These are phyloP conservation scores for Xiphorhynchus elegans DNA, from an alignment of 2,113 vertebrate species.

Conservation along the genomic window DNA sequence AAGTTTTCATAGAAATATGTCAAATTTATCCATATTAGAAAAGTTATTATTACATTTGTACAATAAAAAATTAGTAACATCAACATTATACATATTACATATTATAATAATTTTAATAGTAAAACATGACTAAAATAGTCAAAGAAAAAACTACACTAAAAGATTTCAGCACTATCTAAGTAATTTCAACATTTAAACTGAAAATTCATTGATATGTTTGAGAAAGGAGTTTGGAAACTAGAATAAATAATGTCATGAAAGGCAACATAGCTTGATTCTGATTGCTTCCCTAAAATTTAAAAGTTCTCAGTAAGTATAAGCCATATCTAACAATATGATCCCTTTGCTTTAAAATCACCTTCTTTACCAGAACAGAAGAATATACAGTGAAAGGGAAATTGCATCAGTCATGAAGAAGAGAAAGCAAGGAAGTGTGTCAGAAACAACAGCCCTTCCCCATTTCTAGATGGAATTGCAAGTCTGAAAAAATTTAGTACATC, in stretches of 20 bases:
- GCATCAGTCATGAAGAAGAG: neutral
- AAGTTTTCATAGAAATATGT: neutral
- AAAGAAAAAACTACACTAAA: neutral
- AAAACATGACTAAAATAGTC: neutral
- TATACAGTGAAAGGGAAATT: neutral
- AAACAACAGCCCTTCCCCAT: neutral
- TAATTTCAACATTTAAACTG: neutral
- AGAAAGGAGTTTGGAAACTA: neutral
- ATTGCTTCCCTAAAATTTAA: neutral
- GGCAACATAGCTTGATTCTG: neutral
- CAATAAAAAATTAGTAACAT: neutral
- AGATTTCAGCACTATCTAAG: neutral
- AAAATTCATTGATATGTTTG: neutral
- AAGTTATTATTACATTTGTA: neutral
- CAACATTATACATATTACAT: neutral
- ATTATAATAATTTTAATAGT: neutral
- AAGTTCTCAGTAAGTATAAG: neutral
- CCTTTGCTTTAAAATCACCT: neutral
- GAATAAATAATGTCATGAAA: neutral
- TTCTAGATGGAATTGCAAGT: neutral
- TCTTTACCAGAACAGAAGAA: neutral
- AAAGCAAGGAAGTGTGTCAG: neutral
- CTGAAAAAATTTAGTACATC: neutral
- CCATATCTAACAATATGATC: neutral
- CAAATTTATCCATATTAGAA: neutral